Evolutionary conservation across 64 coral and sea anemone species (phyloP), one percentile per base, ranked within the genome.

Genomic region (Montipora sp.): DNA sequence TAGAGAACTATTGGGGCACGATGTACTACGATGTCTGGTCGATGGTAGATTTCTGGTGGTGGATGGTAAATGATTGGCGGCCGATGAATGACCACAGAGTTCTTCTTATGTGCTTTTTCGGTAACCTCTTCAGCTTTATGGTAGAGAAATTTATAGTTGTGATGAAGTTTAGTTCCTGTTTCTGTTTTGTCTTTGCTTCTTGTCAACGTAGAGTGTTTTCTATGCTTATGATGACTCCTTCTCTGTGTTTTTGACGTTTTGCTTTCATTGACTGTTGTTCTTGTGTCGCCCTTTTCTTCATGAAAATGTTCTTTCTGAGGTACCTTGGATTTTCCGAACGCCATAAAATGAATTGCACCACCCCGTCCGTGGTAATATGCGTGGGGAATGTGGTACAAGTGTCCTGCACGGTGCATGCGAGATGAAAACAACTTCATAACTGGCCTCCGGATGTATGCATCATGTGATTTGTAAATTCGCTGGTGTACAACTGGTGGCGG

Each of bases 61-160:
- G 97, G 97, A 75, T 99, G 97, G 81, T 96, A 99, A 8, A 99
- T 94, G 51, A 99, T 99, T 9, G 91, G 94, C 4, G 97, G 97
- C 79, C 97, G 90, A n/a, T 94, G 94, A 51, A 99, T 95, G 13
- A 99, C 91, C 50, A 99, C 98, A 79, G 98, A 78, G 82, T 99
- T 99, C 80, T 99, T 99, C 51, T 99, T 99, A 16, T 89, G 89
- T 9, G 94, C 87, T 46, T 96, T 94, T 59, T 94, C 92, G 8
- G 94, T 93, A 10, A 60, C 69, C 57, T 98, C 94, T 12, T 81
- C 65, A 48, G 93, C 92, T 78, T 91, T 87, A 55, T 94, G 93
- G 20, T 94, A 90, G 7, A 69, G 18, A 24, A 12, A 12, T 63
- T 15, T 15, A 24, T 68, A n/a, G 23, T 78, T 84, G 71, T 94